phyloP scores from a whole-genome alignment of 2,888 invertebrate genomes.

The Diarsia rubi region DNA sequence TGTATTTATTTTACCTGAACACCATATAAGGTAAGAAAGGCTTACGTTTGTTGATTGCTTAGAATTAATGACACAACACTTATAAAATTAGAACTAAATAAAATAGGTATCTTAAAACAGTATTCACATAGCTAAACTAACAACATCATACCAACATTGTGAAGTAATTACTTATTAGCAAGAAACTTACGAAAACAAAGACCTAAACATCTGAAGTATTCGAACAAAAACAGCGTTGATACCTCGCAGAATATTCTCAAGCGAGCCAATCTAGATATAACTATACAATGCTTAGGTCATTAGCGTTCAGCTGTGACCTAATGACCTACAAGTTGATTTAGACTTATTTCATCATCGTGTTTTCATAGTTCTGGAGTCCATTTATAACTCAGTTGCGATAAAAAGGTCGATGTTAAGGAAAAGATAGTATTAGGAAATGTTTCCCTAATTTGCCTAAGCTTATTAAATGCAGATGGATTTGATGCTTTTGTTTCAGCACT shows the following conservation, averaged over 20 bases:
- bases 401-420: conserved; percentile 40
- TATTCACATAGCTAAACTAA: conserved; percentile 39
- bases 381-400: conserved; percentile 59
- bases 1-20: background rate
- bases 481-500: background rate
- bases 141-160: conserved; percentile 28
- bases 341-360: conserved; percentile 52
- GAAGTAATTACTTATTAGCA: conserved; percentile 44
- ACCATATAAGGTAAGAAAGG: background rate
- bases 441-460: background rate
- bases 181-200: conserved; percentile 36
- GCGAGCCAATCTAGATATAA: conserved; percentile 41
- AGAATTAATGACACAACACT: background rate
- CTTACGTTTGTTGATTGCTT: background rate
- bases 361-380: conserved; percentile 52
- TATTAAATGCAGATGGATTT: background rate
- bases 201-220: conserved; percentile 42
- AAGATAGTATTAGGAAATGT: background rate
- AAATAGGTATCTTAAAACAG: background rate
- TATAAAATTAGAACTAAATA: conserved; percentile 11
- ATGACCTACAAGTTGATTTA: conserved; percentile 67
- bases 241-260: conserved; percentile 44
- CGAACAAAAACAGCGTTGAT: conserved; percentile 39
- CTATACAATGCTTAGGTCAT: conserved; percentile 68
- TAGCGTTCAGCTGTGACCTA: conserved; percentile 70